Evolutionary conservation across 2,797 vertebrate genomes (phyloP).

Genomic region (Phrynocephalus forsythii): DNA sequence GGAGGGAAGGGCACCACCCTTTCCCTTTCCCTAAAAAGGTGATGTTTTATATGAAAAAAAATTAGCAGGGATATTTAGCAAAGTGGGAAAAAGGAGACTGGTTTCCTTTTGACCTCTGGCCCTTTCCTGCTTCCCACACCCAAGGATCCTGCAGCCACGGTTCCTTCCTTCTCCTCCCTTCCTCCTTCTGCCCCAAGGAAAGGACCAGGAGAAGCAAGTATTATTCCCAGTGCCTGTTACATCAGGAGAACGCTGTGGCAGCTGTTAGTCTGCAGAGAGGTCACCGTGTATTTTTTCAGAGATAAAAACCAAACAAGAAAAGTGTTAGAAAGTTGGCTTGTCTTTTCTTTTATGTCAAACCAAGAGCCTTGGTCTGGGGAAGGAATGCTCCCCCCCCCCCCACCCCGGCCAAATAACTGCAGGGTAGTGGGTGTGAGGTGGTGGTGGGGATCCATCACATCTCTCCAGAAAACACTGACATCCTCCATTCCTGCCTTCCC

Average conservation of each 20-base stretch:
- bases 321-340: neutral
- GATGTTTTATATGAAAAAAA: conserved; percentile 21
- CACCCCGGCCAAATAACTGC: neutral
- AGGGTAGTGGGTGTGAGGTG: neutral
- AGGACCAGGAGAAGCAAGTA: neutral
- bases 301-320: neutral
- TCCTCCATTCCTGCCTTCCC: neutral
- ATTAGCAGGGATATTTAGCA: conserved; percentile 20
- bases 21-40: conserved; percentile 8
- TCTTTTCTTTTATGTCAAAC: neutral
- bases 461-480: neutral
- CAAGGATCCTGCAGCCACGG: conserved; percentile 13
- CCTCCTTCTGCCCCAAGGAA: conserved; percentile 30
- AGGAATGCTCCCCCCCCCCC: neutral
- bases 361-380: neutral
- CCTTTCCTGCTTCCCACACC: conserved; percentile 36
- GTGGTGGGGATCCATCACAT: neutral
- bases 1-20: no score
- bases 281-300: neutral
- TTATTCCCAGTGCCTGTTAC: conserved; percentile 21
- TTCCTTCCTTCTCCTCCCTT: conserved; percentile 15
- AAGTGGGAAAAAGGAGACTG: neutral
- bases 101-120: conserved; percentile 27
- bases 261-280: neutral
- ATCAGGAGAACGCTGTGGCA: conserved; percentile 1